These are phyloP conservation scores for Actenoides lindsayi DNA, from an alignment of 2,113 vertebrate genomes.

Conservation along the genomic window DNA sequence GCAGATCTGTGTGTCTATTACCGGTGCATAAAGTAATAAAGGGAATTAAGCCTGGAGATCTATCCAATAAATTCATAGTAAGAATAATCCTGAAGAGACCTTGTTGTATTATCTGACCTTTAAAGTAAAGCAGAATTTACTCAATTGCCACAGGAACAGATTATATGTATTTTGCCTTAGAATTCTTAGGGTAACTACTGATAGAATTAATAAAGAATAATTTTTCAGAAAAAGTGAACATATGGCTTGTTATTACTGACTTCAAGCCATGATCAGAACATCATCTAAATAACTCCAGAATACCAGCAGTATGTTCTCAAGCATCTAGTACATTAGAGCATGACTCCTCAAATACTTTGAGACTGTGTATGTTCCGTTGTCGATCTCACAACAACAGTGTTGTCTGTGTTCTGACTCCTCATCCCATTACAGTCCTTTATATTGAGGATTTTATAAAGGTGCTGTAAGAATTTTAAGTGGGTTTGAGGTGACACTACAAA, in stretches of 20 bases:
- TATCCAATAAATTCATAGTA: neutral
- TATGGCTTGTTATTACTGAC: conserved; percentile 61
- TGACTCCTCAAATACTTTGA: neutral
- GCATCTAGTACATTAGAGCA: conserved; percentile 37
- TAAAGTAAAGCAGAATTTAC: conserved; percentile 22
- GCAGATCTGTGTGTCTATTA: neutral
- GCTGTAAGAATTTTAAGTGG: neutral
- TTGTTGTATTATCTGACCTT: conserved; percentile 25
- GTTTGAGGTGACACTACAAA: neutral
- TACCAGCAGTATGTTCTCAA: conserved; percentile 43
- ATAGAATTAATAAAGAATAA: conserved; percentile 52
- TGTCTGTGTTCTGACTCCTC: neutral
- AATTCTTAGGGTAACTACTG: neutral
- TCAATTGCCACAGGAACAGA: conserved; percentile 17
- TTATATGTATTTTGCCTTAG: neutral
- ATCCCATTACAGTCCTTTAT: neutral
- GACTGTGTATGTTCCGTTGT: neutral
- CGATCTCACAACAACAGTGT: neutral
- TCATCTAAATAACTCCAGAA: conserved; percentile 35
- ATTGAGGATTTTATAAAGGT: neutral
- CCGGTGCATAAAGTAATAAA: neutral
- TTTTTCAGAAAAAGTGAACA: conserved; percentile 48
- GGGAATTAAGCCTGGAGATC: neutral
- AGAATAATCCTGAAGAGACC: neutral
- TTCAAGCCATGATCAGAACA: conserved; percentile 47